Conservation (phyloP, 1,140 invertebrate genomes). For the Lasioglossum baleicum region DNA sequence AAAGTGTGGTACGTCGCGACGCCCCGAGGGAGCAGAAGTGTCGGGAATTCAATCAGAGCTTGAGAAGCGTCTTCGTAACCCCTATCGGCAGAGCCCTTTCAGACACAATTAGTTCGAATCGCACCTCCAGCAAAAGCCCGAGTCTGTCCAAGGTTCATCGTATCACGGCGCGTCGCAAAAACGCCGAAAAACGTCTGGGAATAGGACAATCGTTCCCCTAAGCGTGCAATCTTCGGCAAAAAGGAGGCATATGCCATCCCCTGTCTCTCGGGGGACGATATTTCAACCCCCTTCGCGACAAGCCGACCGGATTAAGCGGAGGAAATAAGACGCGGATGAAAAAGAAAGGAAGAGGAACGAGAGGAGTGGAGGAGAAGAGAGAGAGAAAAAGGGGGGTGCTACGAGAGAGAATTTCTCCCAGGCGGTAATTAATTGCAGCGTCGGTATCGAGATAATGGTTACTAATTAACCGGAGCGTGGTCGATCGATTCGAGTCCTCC, state of each 20-base stretch:
- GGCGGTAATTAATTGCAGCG: constrained; percentile 55
- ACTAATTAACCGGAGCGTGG: constrained; percentile 58
- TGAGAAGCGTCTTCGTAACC: constrained; percentile 9
- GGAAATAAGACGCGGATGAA: neutral
- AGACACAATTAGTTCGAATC: constrained; percentile 28
- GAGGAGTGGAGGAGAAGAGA: no score
- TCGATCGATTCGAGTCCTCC: constrained; percentile 33
- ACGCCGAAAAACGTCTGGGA: neutral
- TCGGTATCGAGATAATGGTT: constrained; percentile 61
- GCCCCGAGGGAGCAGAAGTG: neutral
- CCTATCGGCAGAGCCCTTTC: constrained; percentile 9
- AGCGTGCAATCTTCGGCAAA: neutral
- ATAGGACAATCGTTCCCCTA: neutral
- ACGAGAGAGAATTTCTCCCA: neutral
- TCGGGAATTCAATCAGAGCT: constrained; percentile 17
- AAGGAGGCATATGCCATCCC: neutral
- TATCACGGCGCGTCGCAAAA: neutral
- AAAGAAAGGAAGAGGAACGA: neutral
- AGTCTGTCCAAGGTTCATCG: no score
- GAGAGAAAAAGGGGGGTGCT: no score
- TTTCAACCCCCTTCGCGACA: constrained; percentile 7
- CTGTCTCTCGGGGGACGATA: neutral
- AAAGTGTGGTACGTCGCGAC: neutral
- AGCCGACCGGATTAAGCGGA: neutral
- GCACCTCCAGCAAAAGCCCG: neutral